Percentiles rank a stretch among this genome's conserved stretches.
Conservation (phyloP, 2,113 vertebrate species). For the Oryzias javanicus region DNA sequence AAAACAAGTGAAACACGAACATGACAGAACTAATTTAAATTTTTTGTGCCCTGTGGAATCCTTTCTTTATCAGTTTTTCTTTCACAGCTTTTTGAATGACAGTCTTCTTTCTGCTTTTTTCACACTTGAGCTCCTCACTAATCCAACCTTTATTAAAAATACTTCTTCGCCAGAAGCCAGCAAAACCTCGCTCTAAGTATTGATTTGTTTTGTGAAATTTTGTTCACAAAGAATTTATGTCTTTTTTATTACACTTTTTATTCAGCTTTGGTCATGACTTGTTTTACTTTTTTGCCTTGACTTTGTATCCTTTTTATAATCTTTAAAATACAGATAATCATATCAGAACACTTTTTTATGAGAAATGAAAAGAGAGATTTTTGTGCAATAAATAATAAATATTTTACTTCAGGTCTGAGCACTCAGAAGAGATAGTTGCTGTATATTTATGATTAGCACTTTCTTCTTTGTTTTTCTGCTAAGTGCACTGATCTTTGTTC, state of each 20-base stretch:
- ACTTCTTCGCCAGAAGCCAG: conserved; percentile 20
- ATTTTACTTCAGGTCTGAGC: no score
- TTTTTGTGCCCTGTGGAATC: conserved; percentile 14
- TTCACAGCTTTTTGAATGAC: conserved; percentile 30
- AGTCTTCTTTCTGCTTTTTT: conserved; percentile 8
- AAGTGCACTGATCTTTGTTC: no score
- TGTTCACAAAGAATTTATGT: neutral
- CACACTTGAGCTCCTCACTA: conserved; percentile 33
- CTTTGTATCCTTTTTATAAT: no score
- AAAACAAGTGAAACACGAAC: conserved; percentile 30
- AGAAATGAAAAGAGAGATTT: no score
- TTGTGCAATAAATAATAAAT: no score
- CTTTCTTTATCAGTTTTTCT: conserved; percentile 27
- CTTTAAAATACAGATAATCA: no score
- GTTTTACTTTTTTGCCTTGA: neutral
- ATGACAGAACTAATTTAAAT: conserved; percentile 30
- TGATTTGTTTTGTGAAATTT: neutral
- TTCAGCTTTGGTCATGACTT: no score
- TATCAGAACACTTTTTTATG: no score
- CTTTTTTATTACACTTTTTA: neutral
- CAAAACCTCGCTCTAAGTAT: conserved; percentile 12
- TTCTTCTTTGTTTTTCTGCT: no score
- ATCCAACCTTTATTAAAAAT: conserved; percentile 47
- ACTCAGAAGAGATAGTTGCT: no score
- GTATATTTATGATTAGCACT: no score